Conservation (phyloP, 2,888 invertebrate genomes). For the Arrhopalites spinosus region DNA sequence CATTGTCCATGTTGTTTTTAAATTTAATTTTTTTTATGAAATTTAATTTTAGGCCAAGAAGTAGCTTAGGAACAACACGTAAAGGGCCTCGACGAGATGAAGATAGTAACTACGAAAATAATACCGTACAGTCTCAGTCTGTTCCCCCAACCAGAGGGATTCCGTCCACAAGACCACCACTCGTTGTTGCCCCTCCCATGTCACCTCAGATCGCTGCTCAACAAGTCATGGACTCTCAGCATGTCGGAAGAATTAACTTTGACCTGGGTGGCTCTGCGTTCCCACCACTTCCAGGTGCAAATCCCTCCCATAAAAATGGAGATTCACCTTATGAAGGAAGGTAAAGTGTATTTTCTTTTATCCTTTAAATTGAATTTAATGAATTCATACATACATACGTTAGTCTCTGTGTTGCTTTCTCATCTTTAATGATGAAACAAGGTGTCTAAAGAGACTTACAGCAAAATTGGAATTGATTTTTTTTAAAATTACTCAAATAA, state of each 20-base stretch:
- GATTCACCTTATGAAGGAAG: conserved; percentile 55
- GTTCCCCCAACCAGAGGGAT: conserved; percentile 36
- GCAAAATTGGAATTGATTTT: conserved; percentile 5
- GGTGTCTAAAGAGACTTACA: conserved; percentile 41
- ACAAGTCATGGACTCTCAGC: conserved; percentile 17
- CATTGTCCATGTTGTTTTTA: too few relatives aligned
- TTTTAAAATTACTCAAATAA: not conserved
- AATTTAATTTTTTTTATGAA: too few relatives aligned
- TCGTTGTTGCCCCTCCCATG: conserved; percentile 39
- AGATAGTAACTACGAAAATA: conserved; percentile 50
- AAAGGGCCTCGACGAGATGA: conserved; percentile 47
- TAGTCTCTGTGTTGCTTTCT: conserved; percentile 43
- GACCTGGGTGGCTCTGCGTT: conserved; percentile 79
- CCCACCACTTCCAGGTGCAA: conserved; percentile 75
- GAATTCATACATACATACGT: not conserved
- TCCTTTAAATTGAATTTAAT: too few relatives aligned
- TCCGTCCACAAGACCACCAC: conserved; percentile 53
- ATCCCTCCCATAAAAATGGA: conserved; percentile 50
- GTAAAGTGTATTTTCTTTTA: conserved; percentile 21
- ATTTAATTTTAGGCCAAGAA: conserved; percentile 50
- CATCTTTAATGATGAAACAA: conserved; percentile 38
- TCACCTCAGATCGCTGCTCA: conserved; percentile 45
- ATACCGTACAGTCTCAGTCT: conserved; percentile 34
- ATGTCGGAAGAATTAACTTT: conserved; percentile 62
- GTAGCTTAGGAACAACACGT: conserved; percentile 49